phyloP scores from a whole-genome alignment of 2,797 vertebrate genomes.

The Hyperoplus lanceolatus region DNA sequence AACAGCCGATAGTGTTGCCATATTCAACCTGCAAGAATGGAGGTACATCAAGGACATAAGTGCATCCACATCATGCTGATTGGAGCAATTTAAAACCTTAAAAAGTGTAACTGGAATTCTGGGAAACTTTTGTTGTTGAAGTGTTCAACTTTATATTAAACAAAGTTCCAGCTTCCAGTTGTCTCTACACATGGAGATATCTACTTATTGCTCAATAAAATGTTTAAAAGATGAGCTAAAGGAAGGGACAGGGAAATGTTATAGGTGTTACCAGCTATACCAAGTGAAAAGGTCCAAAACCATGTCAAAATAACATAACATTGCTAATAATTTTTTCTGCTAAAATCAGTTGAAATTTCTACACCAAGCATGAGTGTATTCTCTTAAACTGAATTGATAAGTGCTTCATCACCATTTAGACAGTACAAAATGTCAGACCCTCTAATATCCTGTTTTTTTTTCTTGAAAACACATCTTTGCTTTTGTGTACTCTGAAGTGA shows the following conservation, averaged over 20 bases:
- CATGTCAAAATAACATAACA: not conserved
- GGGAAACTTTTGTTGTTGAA: too few species aligned
- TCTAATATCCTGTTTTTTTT: not conserved
- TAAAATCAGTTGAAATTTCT: not conserved
- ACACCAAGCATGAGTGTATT: not conserved
- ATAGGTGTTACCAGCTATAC: too few species aligned
- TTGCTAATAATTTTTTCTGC: not conserved
- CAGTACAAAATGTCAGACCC: not conserved
- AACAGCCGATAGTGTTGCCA: conserved; percentile 42
- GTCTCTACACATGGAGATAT: not conserved
- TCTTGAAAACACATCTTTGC: too few species aligned
- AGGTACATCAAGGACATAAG: too few species aligned
- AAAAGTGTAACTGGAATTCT: not conserved
- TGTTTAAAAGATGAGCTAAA: too few species aligned
- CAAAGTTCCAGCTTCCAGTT: not conserved
- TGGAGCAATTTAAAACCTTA: too few species aligned
- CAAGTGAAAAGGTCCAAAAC: too few species aligned
- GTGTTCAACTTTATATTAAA: not conserved
- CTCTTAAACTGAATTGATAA: not conserved
- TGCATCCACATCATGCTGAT: too few species aligned
- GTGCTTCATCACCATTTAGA: not conserved
- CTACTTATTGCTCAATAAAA: too few species aligned
- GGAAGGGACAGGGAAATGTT: too few species aligned
- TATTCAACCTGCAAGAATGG: conserved; percentile 32
- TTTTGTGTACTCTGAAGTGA: not conserved